Conservation (phyloP, 2,113 vertebrate genomes). For the Tympanuchus pallidicinctus region DNA sequence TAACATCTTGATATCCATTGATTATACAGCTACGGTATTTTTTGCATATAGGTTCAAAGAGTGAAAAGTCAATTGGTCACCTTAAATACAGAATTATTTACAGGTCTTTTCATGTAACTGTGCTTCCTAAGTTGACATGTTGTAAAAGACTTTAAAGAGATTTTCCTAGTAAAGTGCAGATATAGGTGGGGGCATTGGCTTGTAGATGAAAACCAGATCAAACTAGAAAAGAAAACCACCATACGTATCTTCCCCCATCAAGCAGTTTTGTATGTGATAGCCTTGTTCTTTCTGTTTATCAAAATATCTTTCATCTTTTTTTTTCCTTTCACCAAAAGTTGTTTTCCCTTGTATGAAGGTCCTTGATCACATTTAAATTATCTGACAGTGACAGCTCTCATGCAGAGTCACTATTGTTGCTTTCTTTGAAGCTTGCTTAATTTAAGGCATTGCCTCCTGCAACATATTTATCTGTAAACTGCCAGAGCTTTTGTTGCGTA, state of each 20-base stretch:
- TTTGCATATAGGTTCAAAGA: background rate
- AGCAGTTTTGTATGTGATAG: background rate
- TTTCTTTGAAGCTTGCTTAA: constrained; percentile 35
- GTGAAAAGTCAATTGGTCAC: background rate
- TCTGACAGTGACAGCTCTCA: constrained; percentile 1
- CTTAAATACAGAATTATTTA: constrained; percentile 1
- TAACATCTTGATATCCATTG: too few species aligned
- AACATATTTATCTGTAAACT: background rate
- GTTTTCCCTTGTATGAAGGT: background rate
- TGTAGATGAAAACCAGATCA: constrained; percentile 21
- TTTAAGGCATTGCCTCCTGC: background rate
- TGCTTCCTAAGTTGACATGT: background rate
- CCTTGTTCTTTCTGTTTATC: constrained; percentile 37
- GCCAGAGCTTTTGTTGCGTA: background rate
- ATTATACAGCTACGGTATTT: background rate
- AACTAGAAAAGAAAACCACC: background rate
- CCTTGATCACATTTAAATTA: constrained; percentile 31
- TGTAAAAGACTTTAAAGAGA: background rate
- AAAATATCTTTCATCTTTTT: constrained; percentile 48
- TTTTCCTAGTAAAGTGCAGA: background rate
- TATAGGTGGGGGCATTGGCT: background rate
- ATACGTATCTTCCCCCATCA: background rate
- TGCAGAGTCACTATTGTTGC: background rate
- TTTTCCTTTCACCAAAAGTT: background rate
- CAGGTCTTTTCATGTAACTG: background rate